Evolutionary conservation across 2,113 vertebrate species (phyloP), one percentile per base, ranked within the genome.

Genomic region (Tragelaphus strepsiceros): DNA sequence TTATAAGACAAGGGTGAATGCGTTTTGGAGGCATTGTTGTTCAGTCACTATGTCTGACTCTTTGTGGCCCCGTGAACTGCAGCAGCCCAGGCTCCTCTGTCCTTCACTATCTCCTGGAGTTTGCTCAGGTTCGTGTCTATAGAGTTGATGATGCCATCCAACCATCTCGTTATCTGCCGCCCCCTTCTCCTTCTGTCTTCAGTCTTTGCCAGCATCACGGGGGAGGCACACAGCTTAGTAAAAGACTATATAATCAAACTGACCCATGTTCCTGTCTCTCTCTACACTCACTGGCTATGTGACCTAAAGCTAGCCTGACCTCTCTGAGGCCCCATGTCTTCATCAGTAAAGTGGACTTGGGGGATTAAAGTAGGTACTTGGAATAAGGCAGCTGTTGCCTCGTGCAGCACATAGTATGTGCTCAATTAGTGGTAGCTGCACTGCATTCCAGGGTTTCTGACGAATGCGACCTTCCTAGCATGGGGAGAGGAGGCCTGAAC

Each of bases 1-100:
- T 87, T 26, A 30, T 74, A 58, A 91, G 78, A 54, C 91, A 94
- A 91, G 84, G 67, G 80, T 62, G 62, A 78, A 30, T 32, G 12
- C 82, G 17, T 90, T 78, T 93, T 26, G n/a, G 81, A 95, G 28
- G 84, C 61, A 2, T 1, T 14, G 71, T 77, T 77, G 39, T 14
- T 26, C 13, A 77, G 71, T 43, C 39, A 2, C 22, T 26, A 14
- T 43, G 39, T 26, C 71, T 43, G 39, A 15, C 22, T 43, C 22
- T 26, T 26, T 77, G 39, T 26, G 71, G 12, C 35, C 39, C 12
- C 39, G 0, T 26, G 35, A 6, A 22, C 71, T 39, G 35, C 10
- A 22, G 11, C 35, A 43, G 11, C 21, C 19, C 35, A 43, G 67
- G 71, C 35, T 77, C 35, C 35, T 2, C 71, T 43, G n/a, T 39